Conservation (phyloP, 2,113 vertebrate species). For the cattle (Bos taurus) region ARS-UCD2.0 NC_037348.1:17130001-17130500, state of each 20-base stretch:
- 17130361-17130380: background rate
- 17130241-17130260: background rate
- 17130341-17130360: background rate
- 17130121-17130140: background rate
- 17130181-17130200: background rate
- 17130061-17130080: background rate
- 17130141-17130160: background rate
- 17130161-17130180: background rate
- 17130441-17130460: background rate
- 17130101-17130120: background rate
- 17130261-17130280: background rate
- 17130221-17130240: background rate
- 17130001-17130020: background rate
- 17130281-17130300: background rate
- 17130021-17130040: accelerated
- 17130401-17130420: background rate
- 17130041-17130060: background rate
- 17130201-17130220: background rate
- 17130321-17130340: background rate
- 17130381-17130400: background rate
- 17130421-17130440: background rate
- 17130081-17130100: background rate
- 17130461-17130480: background rate
- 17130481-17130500: background rate
- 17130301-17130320: background rate